A percentile compares a stretch with the other conserved stretches of the same genome.
Evolutionary conservation across 2,113 vertebrate species (phyloP).

Genomic region (Stictonetta naevosa): DNA sequence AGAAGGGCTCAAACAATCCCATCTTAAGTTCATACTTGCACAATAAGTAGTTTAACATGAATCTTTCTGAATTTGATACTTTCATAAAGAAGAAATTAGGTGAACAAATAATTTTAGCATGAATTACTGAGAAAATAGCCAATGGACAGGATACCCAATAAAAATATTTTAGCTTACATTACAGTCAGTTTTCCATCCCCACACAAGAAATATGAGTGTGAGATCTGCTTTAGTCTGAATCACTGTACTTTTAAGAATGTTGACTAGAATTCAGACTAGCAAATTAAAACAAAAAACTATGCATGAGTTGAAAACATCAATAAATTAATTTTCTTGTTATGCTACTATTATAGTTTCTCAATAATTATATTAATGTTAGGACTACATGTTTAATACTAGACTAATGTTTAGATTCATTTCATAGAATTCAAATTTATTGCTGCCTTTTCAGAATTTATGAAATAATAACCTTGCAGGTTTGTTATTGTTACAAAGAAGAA

Average conservation of each 20-base stretch:
- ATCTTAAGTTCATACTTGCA: not conserved
- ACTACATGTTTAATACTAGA: not conserved
- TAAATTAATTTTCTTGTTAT: not conserved
- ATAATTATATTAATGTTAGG: not conserved
- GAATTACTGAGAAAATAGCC: not conserved
- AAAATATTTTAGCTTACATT: not conserved
- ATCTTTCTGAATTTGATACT: not conserved
- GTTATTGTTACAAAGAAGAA: conserved; percentile 44
- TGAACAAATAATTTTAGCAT: not conserved
- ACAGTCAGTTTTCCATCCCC: not conserved
- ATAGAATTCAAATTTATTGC: not conserved
- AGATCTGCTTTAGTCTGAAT: not conserved
- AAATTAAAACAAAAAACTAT: not conserved
- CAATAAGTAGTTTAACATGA: not conserved
- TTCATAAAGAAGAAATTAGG: not conserved
- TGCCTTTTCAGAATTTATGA: conserved; percentile 40
- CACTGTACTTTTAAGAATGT: too few species aligned
- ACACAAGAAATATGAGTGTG: not conserved
- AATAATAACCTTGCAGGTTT: conserved; percentile 33
- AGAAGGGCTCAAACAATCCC: not conserved
- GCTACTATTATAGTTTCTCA: not conserved
- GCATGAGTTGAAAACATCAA: not conserved
- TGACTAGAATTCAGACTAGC: not conserved
- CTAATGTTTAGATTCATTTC: not conserved
- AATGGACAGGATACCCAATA: not conserved